These are phyloP conservation scores for Microplitis mediator DNA, from an alignment of 1,140 invertebrate genomes.

Conservation along the genomic window DNA sequence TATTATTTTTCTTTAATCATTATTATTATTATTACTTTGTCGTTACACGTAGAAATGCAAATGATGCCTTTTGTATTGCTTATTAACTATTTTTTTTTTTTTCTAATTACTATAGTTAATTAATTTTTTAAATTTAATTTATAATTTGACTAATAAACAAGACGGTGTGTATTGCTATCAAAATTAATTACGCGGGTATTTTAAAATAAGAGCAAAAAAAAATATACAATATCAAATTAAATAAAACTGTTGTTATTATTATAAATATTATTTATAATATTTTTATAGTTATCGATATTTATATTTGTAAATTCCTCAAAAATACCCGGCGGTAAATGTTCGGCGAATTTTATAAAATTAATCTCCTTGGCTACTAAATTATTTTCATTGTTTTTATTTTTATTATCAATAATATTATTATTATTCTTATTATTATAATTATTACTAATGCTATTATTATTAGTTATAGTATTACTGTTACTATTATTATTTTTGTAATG, in stretches of 20 bases:
- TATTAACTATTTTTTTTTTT: constrained; percentile 15
- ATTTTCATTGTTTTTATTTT: too few relatives aligned
- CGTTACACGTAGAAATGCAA: constrained; percentile 28
- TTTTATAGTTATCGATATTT: constrained; percentile 4
- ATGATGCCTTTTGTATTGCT: constrained; percentile 23
- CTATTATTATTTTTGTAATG: too few relatives aligned
- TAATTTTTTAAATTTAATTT: constrained; percentile 7
- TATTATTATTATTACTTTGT: constrained; percentile 26
- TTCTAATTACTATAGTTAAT: background rate
- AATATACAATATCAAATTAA: too few relatives aligned
- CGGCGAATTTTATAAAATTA: constrained; percentile 39
- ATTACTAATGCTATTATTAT: too few relatives aligned
- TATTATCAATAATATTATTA: too few relatives aligned
- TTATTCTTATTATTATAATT: too few relatives aligned
- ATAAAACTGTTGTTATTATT: background rate
- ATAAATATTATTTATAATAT: background rate
- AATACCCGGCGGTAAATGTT: constrained; percentile 49
- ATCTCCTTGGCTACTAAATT: too few relatives aligned
- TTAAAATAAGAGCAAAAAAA: too few relatives aligned
- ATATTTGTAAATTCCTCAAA: constrained; percentile 11
- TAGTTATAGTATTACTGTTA: too few relatives aligned
- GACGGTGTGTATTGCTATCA: constrained; percentile 3
- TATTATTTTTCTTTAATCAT: too few relatives aligned
- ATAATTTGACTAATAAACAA: constrained; percentile 35
- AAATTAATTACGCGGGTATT: background rate